Base-by-base conservation (phyloP, 2,888 invertebrate genomes). In the Dryobotodes eremita region DNA sequence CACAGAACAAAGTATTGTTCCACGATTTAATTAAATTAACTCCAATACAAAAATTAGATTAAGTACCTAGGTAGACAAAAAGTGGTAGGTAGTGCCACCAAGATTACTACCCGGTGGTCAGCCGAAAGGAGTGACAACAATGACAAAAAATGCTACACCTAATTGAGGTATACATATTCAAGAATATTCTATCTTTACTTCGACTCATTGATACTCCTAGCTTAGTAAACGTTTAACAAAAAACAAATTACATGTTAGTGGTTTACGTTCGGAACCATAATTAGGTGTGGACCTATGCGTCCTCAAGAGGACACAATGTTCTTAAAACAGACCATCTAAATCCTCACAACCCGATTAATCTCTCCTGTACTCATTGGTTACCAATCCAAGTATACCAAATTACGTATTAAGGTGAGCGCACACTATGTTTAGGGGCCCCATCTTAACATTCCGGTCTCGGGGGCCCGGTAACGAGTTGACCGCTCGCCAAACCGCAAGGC, bases 401-500 rank as follows among this genome's bases (percentile, higher is more conserved):
- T 71, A 78, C 46, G 36, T 70, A 75, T 70, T 73, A 84, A 73
- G 59, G 69, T 79, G 36, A 71, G 13, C n/a, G 48, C 59, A 62
- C 55, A 75, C 76, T 72, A 36, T 61, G 55, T 79, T 69, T 75
- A 68, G 66, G 31, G 46, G 1, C 55, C 62, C 72, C 75, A 69
- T 75, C 57, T 77, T 66, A 75, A 68, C 55, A 81, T 82, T 82
- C 75, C 36, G 31, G 79, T 61, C 77, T 78, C 71, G 59, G 68
- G 64, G 64, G 71, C 57, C 36, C 74, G 48, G 85, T 91, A 92
- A 92, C 87, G 89, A 92, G 90, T 88, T 90, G 90, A 91, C 91
- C 90, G 84, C 79, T 76, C 73, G 87, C 91, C 92, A 91, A 90
- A 86, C 90, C 89, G 76, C 90, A 73, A 77, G 68, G 65, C 69